phyloP scores from a whole-genome alignment of 2,888 invertebrate species.

The Diarsia dahlii region DNA sequence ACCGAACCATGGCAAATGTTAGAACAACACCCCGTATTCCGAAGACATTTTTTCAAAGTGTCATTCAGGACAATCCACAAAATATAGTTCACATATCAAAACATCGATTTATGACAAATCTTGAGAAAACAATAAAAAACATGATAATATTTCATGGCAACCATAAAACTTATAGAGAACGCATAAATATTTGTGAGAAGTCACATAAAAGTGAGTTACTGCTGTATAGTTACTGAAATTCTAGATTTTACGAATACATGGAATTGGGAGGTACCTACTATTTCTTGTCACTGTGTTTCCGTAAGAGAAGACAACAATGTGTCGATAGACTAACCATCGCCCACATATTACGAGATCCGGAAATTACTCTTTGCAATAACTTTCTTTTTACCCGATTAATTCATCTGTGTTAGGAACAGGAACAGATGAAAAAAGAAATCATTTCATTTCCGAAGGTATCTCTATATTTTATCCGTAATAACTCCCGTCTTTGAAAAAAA shows the following conservation, averaged over 20 bases:
- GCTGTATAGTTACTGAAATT: not conserved
- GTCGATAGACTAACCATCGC: not conserved
- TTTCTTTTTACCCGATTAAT: too few species aligned
- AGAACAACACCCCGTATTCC: too few species aligned
- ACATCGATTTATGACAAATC: slow-evolving; percentile 44
- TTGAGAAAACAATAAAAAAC: slow-evolving; percentile 52
- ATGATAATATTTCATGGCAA: slow-evolving; percentile 59
- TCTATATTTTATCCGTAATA: not conserved
- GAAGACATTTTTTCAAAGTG: too few species aligned
- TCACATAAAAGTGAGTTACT: slow-evolving; percentile 46
- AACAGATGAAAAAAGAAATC: not conserved
- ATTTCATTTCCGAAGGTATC: not conserved
- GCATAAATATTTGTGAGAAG: slow-evolving; percentile 55
- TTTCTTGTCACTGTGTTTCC: not conserved
- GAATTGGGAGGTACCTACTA: not conserved
- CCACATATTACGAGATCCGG: not conserved
- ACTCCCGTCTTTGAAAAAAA: not conserved
- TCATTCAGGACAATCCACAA: not conserved
- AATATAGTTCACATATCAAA: not conserved
- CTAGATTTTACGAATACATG: slow-evolving; percentile 12
- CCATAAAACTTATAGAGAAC: slow-evolving; percentile 56
- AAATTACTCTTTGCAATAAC: not conserved
- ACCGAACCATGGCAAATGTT: too few species aligned
- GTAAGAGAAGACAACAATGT: not conserved
- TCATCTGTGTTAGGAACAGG: too few species aligned